A percentile compares a stretch with the other conserved stretches of the same genome.
These are phyloP conservation scores for Petrolisthes manimaculis DNA, from an alignment of 2,888 invertebrate genomes.

Conservation along the genomic window DNA sequence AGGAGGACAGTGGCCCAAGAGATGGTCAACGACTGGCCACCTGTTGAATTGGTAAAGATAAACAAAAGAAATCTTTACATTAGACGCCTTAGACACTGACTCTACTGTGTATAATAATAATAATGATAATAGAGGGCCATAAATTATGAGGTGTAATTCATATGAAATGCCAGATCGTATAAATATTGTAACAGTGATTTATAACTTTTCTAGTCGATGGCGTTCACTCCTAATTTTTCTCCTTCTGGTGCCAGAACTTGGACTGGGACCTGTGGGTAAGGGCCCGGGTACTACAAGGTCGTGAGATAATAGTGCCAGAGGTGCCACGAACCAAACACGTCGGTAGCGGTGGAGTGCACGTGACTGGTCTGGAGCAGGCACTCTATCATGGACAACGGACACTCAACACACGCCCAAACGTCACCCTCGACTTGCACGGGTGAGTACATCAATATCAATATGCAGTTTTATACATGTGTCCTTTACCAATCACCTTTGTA, in stretches of 20 bases:
- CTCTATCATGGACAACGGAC: slow-evolving; percentile 42
- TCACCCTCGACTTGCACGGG: slow-evolving; percentile 32
- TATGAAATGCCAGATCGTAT: too few species aligned
- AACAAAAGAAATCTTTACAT: too few species aligned
- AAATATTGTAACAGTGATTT: too few species aligned
- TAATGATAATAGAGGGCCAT: background rate
- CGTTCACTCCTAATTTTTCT: too few species aligned
- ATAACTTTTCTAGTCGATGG: too few species aligned
- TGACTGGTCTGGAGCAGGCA: slow-evolving; percentile 55
- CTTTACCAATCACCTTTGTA: too few species aligned
- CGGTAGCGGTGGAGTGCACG: slow-evolving; percentile 58
- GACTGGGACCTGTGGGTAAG: slow-evolving; percentile 61
- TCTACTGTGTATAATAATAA: too few species aligned
- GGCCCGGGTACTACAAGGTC: slow-evolving; percentile 1
- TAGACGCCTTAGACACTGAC: too few species aligned
- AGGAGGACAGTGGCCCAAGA: slow-evolving; percentile 42
- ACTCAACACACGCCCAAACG: slow-evolving; percentile 39
- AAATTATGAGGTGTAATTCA: too few species aligned
- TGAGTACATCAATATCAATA: background rate
- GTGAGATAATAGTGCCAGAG: slow-evolving; percentile 52
- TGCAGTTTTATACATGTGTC: too few species aligned
- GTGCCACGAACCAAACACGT: slow-evolving; percentile 61
- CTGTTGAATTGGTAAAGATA: slow-evolving; percentile 18
- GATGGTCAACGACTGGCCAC: slow-evolving; percentile 48
- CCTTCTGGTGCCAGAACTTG: slow-evolving; percentile 20